Conservation (phyloP, 1,140 invertebrate species). For the Dolichoris vasculosae region DNA sequence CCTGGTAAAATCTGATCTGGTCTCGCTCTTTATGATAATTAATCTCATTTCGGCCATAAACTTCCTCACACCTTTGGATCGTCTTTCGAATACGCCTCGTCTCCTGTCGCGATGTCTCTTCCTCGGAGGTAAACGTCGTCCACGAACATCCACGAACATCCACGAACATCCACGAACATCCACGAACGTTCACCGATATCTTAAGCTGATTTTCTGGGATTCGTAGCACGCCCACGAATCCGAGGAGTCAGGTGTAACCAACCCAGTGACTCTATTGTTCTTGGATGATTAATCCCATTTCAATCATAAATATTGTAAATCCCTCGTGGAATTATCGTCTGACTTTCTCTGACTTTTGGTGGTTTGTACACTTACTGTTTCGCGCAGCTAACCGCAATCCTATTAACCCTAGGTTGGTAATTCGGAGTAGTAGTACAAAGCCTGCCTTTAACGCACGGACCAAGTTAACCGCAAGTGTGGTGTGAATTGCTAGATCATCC, state of each 20-base stretch:
- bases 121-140: too few relatives aligned
- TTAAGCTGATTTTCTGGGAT: not conserved
- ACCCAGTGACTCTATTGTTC: not conserved
- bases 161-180: not conserved
- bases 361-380: not conserved
- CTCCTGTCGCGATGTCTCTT: not conserved
- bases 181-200: not conserved
- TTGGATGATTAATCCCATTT: conserved; percentile 28
- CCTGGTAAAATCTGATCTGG: not conserved
- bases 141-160: not conserved
- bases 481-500: not conserved
- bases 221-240: not conserved
- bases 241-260: not conserved
- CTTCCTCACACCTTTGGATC: not conserved
- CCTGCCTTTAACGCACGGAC: not conserved
- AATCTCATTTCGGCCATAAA: conserved; percentile 23
- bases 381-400: conserved; percentile 33
- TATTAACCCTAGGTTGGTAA: conserved; percentile 7
- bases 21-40: not conserved
- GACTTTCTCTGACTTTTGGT: conserved; percentile 17
- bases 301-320: conserved; percentile 1
- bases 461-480: not conserved
- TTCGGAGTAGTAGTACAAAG: not conserved
- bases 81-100: not conserved
- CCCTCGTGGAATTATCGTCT: not conserved